phyloP scores from a whole-genome alignment of 2,888 invertebrate genomes.

The Ellobium chinense region DNA sequence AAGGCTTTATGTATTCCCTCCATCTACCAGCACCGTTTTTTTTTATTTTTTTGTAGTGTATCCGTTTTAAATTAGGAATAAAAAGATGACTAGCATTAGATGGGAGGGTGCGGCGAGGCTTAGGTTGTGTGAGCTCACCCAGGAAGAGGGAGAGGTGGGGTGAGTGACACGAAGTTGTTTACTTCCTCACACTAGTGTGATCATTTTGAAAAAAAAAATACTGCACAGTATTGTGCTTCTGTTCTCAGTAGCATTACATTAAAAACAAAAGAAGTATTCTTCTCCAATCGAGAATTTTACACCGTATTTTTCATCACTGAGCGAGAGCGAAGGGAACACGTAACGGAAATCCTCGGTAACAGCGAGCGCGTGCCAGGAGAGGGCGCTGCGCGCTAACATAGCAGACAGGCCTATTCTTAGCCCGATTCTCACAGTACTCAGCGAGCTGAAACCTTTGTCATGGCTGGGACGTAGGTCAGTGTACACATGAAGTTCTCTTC shows the following conservation, averaged over 20 bases:
- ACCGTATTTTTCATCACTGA: too few species aligned
- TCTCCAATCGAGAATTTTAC: too few species aligned
- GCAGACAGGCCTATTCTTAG: constrained; percentile 42
- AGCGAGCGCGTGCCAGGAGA: constrained; percentile 29
- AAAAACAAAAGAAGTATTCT: not conserved
- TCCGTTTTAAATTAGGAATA: too few species aligned
- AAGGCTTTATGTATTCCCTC: too few species aligned
- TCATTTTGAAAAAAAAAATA: not conserved
- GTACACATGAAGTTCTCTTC: constrained; percentile 13
- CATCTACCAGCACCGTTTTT: too few species aligned
- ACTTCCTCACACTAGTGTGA: not conserved
- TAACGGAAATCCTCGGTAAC: not conserved
- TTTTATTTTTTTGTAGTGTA: too few species aligned
- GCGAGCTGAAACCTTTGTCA: constrained; percentile 43
- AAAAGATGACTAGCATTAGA: too few species aligned
- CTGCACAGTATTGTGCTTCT: not conserved
- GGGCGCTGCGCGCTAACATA: constrained; percentile 33
- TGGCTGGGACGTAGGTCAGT: constrained; percentile 32
- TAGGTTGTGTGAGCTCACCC: too few species aligned
- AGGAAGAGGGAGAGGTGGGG: too few species aligned
- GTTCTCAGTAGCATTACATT: too few species aligned
- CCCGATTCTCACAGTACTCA: constrained; percentile 20
- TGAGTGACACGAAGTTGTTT: too few species aligned
- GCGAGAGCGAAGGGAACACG: not conserved
- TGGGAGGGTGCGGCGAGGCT: too few species aligned